Evolutionary conservation across 1,140 invertebrate genomes (phyloP).

Genomic region (Trialeurodes vaporariorum): DNA sequence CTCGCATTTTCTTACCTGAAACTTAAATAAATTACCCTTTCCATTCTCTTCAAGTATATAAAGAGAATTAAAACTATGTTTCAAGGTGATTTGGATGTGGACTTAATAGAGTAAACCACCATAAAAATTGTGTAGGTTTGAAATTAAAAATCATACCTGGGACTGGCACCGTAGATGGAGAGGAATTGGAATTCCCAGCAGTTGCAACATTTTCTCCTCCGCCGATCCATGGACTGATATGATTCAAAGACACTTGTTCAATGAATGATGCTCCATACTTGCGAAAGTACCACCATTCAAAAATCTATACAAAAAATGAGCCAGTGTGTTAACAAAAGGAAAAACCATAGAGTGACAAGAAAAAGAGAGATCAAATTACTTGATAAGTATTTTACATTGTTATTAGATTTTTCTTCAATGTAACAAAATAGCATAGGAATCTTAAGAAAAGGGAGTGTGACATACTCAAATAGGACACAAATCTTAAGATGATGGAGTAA

Average conservation of each 20-base stretch:
- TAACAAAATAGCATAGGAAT: not conserved
- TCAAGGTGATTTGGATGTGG: no score
- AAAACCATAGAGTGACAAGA: not conserved
- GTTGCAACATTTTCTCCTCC: conserved; percentile 47
- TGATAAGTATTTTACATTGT: conserved; percentile 1
- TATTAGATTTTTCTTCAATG: not conserved
- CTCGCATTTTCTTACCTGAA: no score
- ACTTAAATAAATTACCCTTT: no score
- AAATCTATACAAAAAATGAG: conserved; percentile 56
- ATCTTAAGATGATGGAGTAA: no score
- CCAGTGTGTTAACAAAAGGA: not conserved
- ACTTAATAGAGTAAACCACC: no score
- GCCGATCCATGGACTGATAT: conserved; percentile 87
- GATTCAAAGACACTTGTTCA: conserved; percentile 90
- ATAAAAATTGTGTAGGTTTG: no score
- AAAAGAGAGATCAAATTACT: not conserved
- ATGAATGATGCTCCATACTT: conserved; percentile 98
- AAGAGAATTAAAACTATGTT: no score
- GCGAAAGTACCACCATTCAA: conserved; percentile 99
- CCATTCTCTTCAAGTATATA: no score
- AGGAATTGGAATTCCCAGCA: conserved; percentile 23
- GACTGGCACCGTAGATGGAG: conserved; percentile 31
- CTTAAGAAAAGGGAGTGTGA: conserved; percentile 1
- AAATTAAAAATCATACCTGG: conserved; percentile 34
- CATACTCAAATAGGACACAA: no score